Evolutionary conservation across 2,797 vertebrate species (phyloP).

Genomic region (Spheniscus humboldti): DNA sequence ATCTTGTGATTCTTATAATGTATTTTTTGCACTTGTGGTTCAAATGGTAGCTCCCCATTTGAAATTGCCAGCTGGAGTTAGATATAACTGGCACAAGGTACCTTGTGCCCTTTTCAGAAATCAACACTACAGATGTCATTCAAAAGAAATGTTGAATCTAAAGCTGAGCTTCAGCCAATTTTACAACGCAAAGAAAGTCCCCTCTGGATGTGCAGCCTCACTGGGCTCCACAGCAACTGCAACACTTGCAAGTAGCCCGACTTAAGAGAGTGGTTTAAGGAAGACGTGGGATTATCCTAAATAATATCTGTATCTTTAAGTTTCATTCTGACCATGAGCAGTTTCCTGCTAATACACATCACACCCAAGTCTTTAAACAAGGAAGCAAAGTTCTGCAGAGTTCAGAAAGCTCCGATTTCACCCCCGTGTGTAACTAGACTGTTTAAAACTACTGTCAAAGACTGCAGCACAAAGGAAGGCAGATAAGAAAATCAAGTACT

Average conservation of each 20-base stretch:
- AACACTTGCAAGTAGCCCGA: background rate
- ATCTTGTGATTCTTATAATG: background rate
- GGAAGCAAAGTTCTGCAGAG: background rate
- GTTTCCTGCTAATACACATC: background rate
- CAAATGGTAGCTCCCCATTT: background rate
- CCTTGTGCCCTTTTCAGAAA: background rate
- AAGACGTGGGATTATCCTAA: background rate
- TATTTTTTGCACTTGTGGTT: background rate
- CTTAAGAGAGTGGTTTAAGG: background rate
- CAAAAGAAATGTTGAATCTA: background rate
- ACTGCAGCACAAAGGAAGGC: background rate
- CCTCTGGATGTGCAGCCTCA: background rate
- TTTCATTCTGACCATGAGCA: background rate
- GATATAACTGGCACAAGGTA: background rate
- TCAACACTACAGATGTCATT: background rate
- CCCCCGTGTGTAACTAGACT: accelerated
- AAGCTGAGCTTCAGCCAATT: background rate
- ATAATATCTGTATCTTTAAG: background rate
- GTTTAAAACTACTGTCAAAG: background rate
- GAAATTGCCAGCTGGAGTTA: background rate
- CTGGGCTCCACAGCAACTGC: background rate
- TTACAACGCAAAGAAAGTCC: background rate
- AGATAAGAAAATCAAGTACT: background rate
- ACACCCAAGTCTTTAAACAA: background rate
- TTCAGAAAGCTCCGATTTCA: background rate